Evolutionary conservation across 2,113 vertebrate genomes (phyloP).

Genomic region (Tylochromis polylepis): DNA sequence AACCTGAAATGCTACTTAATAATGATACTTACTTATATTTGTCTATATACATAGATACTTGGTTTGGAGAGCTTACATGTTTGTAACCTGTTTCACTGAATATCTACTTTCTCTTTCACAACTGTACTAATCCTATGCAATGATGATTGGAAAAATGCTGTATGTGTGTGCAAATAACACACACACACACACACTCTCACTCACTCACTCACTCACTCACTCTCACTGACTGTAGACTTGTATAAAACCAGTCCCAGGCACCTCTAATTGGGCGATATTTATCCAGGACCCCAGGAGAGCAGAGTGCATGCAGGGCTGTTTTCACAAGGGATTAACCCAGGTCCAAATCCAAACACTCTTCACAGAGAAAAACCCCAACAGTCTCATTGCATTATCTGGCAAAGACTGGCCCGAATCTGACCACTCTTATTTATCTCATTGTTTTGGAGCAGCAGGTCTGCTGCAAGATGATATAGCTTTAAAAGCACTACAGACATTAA

Average conservation of each 20-base stretch:
- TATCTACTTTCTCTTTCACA: no score
- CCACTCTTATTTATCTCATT: background rate
- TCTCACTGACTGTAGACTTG: background rate
- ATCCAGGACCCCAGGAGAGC: constrained; percentile 57
- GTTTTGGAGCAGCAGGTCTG: background rate
- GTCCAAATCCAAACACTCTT: constrained; percentile 51
- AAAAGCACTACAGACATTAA: background rate
- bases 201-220: background rate
- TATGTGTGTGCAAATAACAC: rapidly evolving
- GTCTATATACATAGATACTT: background rate
- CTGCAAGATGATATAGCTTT: background rate
- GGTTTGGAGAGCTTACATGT: background rate
- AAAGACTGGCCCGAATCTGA: constrained; percentile 35
- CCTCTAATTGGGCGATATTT: constrained; percentile 66
- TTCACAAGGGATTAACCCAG: constrained; percentile 70
- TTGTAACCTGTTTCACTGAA: background rate
- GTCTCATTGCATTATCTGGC: constrained; percentile 46
- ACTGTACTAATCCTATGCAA: background rate
- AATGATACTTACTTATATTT: background rate
- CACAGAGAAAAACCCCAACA: constrained; percentile 37
- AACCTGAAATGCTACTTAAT: background rate
- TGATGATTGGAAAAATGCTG: background rate
- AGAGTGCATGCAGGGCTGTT: constrained; percentile 56
- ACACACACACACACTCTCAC: background rate
- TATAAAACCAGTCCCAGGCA: constrained; percentile 48